Evolutionary conservation across 64 coral and sea anemone genomes (phyloP).

Genomic region (Orbicella faveolata): DNA sequence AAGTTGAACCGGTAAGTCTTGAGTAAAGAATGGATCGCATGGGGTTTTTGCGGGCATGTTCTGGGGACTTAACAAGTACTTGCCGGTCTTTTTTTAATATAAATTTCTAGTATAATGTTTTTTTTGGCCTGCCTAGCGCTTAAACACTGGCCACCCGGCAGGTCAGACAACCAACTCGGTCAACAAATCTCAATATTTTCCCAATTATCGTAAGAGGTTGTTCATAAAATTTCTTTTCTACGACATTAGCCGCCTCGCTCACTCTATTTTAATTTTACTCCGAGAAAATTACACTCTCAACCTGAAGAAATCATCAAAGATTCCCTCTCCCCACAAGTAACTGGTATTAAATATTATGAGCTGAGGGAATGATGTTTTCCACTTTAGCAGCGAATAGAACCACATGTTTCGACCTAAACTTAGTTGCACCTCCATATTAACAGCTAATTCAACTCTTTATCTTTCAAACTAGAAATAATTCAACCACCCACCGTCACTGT

Average conservation of each 20-base stretch:
- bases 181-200: conserved; percentile 27
- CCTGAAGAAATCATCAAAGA: neutral
- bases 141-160: conserved; percentile 39
- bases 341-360: conserved; percentile 44
- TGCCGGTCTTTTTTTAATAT: conserved; percentile 40
- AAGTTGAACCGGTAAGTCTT: conserved; percentile 80
- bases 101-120: conserved; percentile 57
- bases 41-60: neutral
- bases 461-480: neutral
- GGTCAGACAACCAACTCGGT: conserved; percentile 42
- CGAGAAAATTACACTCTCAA: neutral
- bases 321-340: neutral
- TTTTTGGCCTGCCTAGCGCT: conserved; percentile 41
- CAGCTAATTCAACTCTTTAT: neutral
- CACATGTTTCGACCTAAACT: conserved; percentile 10
- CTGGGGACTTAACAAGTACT: conserved; percentile 44
- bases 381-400: neutral
- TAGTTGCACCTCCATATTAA: neutral
- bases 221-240: neutral
- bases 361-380: conserved; percentile 20
- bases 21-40: neutral
- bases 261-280: neutral
- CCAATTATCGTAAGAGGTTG: neutral
- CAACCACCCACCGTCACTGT: neutral
- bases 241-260: neutral